Evolutionary conservation across 23 tunicate genomes (phyloP).

Genomic region (Halocynthia roretzi): DNA sequence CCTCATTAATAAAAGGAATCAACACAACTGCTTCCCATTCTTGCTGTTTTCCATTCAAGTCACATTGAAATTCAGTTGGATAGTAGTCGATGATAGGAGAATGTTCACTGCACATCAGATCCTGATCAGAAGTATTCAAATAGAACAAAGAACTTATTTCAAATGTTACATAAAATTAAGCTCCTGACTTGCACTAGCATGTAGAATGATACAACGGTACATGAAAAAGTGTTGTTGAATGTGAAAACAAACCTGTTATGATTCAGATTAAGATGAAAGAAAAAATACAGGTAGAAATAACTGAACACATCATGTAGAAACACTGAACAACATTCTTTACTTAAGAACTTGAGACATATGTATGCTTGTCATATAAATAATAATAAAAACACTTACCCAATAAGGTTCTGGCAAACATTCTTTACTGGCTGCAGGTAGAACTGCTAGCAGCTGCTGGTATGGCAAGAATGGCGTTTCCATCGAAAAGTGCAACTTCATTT

Average conservation of each 20-base stretch:
- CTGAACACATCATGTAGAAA: not conserved
- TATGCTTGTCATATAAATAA: not conserved
- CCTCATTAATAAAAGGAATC: slow-evolving; percentile 97
- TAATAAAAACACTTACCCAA: slow-evolving; percentile 49
- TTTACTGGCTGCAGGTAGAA: slow-evolving; percentile 84
- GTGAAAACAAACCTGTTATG: not conserved
- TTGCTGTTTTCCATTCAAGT: slow-evolving; percentile 95
- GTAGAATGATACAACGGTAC: too few relatives aligned
- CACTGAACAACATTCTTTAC: not conserved
- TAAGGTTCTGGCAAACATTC: slow-evolving; percentile 82
- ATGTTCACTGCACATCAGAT: slow-evolving; percentile 54
- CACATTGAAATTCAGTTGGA: slow-evolving; percentile 74
- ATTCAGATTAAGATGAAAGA: not conserved
- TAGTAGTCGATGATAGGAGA: slow-evolving; percentile 93
- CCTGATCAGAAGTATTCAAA: slow-evolving; percentile 26
- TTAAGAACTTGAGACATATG: too few relatives aligned
- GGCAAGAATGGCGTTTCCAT: slow-evolving; percentile 92
- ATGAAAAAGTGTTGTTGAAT: too few relatives aligned
- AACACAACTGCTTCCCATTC: slow-evolving; percentile 99
- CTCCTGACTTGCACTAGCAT: too few relatives aligned
- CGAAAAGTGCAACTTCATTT: slow-evolving; percentile 62
- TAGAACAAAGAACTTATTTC: not conserved
- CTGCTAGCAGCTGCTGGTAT: slow-evolving; percentile 92
- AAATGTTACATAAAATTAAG: too few relatives aligned
- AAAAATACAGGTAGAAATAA: not conserved